Evolutionary conservation across 2,888 invertebrate species (phyloP), one percentile per base, ranked within the genome.

Genomic region (Tortricodes alternella): DNA sequence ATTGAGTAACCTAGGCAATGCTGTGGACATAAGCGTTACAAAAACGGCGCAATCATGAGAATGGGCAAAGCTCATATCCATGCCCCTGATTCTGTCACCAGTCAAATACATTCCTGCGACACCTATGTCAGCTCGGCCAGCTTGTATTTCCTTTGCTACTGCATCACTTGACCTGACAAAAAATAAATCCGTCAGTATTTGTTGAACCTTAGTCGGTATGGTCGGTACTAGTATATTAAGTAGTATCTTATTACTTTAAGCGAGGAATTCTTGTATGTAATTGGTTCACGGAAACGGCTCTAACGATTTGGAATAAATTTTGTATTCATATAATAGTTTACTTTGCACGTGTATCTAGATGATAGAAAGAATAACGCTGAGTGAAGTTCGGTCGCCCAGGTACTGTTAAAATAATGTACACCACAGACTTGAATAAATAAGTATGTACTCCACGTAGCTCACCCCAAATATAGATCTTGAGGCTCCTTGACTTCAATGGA

Each of bases 31-130:
- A 3, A 95, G 78, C 0, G 96, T 95, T 43, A 96, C 92, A 72
- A 96, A 96, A 1, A 93, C 91, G 3, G 95, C 96, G 75, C 96
- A 96, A 71, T 96, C 96, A 58, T 93, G 92, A 2, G 94, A 93
- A 78, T 95, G 94, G 0, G 93, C 87, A 43, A 91, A 83, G 0
- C 94, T 92, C 74, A 94, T 91, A 60, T 95, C 95, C 62, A 94
- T 91, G 6, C 83, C 73, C 2, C 72, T 68, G 6, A 80, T 61
- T 55, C 92, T 84, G 48, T 93, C 92, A 11, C 70, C 72, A 0
- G 95, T 95, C 15, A 93, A 71, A 70, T 95, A 96, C 64, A 95
- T 84, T n/a, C 96, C 96, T 13, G 93, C 94, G 66, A 95, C 89
- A 21, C 94, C 96, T 41, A 95, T 85, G 69, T 95, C 94, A 0